Base-by-base conservation (phyloP, 1,140 invertebrate genomes). In the Ceratosolen fusciceps region DNA sequence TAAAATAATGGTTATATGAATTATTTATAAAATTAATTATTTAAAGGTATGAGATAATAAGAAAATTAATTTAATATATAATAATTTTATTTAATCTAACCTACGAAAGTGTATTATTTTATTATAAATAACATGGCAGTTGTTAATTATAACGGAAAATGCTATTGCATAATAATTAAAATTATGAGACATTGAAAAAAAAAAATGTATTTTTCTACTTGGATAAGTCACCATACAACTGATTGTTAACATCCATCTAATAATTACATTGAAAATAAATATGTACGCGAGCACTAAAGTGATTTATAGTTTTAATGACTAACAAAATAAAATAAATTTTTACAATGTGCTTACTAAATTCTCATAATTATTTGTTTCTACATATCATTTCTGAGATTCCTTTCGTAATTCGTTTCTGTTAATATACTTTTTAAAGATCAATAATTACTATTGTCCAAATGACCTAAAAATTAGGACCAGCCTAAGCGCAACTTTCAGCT, bases 381-480 rank as follows among this genome's bases (percentile, higher is more conserved):
- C 24, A 65, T n/a, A 47, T 34, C 56, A n/a, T 26, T n/a, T 75
- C 37, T 43, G 34, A 54, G 24, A 74, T 29, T 56, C 39, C 34
- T 39, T 31, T 9, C 19, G 39, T 39, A 62, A 68, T 60, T 19
- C 16, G n/a, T 70, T n/a, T 74, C 19, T 26, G 47, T 62, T 54
- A 68, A 71, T 60, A n/a, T 16, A 29, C 49, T 49, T 26, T 75
- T 31, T 8, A 29, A 26, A 0, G 10, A 71, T 31, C 65, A 8
- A 71, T 60, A 74, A 74, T 29, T 19, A 83, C 71, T 83, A 81
- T 83, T 81, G 72, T 81, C 73, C 76, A 74, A 82, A 81, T 75
- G 77, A 83, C 70, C 80, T 87, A 84, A 82, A 83, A 85, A 84
- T 87, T 86, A 88, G 83, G 85, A 80, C 83, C 83, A 86, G 84